Base-by-base conservation (phyloP, 2,888 invertebrate species). In the Alloscopus bannaensis region DNA sequence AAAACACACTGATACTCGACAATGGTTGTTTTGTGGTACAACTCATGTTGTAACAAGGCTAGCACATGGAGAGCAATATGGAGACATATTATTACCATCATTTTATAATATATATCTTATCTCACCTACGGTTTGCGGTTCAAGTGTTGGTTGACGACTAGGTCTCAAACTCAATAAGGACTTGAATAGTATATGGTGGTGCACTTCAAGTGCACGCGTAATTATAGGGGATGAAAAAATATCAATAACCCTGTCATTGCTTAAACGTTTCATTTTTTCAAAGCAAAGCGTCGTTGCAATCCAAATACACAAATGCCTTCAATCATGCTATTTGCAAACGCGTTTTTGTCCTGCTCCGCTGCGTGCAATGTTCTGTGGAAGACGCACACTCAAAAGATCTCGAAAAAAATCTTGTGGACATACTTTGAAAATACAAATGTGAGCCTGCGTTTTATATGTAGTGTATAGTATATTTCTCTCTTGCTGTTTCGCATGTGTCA, bases 241-340 rank as follows among this genome's bases (percentile, higher is more conserved):
- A 71, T 66, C 71, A 66, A 78, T 78, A 71, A 78, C 66, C 28
- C 66, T 78, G 78, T 78, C 78, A 78, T 78, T 78, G 78, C 78
- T 71, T n/a, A 78, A 78, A 78, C 28, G 70, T 47, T 71, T 78
- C 36, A 69, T 69, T 77, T 52, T n/a, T n/a, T n/a, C n/a, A n/a
- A n/a, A n/a, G n/a, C n/a, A n/a, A n/a, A n/a, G n/a, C n/a, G n/a
- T n/a, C n/a, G n/a, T 45, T 28, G 59, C 66, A 78, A 71, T 59
- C 66, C 66, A 52, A 59, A 71, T 57, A 57, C 57, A 70, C 57
- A 36, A 52, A 70, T 55, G 62, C 20, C 29, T 40, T 78, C 55
- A 68, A 55, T 76, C 50, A n/a, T 16, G 24, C 20, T 20, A 29
- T 26, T 75, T 66, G 50, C 66, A 31, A 59, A 57, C 45, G 28